Conservation (phyloP, 2,797 vertebrate species). For the Ficedula albicollis region DNA sequence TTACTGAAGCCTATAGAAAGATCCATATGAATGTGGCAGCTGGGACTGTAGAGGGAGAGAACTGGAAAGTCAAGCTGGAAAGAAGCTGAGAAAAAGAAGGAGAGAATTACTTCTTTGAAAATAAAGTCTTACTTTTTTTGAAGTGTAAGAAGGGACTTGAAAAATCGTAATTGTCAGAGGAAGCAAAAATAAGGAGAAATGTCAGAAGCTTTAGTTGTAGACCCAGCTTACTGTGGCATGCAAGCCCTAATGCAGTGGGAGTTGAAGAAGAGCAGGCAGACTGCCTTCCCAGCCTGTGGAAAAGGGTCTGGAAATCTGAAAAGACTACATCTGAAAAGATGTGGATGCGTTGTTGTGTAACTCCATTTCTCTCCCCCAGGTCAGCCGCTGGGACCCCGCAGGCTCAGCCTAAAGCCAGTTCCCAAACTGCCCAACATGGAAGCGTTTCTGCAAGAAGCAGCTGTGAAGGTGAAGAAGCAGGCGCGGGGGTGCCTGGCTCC, state of each 20-base stretch:
- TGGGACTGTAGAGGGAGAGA: neutral
- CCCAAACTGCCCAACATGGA: slow-evolving; percentile 73
- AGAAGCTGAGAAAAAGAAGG: neutral
- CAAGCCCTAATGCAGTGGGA: neutral
- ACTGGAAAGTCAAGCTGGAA: neutral
- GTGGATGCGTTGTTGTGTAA: neutral
- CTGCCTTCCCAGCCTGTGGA: neutral
- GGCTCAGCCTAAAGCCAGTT: slow-evolving; percentile 75
- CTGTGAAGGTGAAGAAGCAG: slow-evolving; percentile 71
- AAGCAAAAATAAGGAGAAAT: neutral
- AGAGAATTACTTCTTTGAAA: neutral
- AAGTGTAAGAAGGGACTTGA: neutral
- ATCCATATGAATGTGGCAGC: neutral
- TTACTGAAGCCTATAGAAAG: neutral
- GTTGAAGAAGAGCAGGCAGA: neutral
- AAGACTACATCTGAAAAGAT: neutral
- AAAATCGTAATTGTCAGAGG: neutral
- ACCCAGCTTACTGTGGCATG: neutral
- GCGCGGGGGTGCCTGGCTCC: slow-evolving; percentile 83
- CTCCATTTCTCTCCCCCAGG: slow-evolving; percentile 67
- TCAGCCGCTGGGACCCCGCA: slow-evolving; percentile 72
- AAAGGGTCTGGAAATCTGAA: neutral
- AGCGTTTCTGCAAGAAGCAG: slow-evolving; percentile 72
- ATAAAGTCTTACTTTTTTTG: neutral
- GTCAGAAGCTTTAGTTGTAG: neutral